phyloP scores from a whole-genome alignment of 2,797 vertebrate genomes.

The Salarias fasciatus region DNA sequence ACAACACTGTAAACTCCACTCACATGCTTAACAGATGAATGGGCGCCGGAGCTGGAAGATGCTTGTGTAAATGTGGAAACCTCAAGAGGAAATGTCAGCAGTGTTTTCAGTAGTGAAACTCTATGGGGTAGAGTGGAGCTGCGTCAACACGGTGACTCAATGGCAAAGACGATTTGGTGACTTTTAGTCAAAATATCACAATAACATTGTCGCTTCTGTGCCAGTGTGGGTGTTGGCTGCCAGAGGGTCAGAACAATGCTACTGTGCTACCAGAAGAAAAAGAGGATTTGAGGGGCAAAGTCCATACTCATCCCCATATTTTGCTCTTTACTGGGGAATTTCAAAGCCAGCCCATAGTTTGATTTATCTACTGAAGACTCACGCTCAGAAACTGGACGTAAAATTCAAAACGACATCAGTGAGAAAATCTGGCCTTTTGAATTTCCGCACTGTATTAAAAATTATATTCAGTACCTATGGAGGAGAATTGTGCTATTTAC shows the following conservation, averaged over 20 bases:
- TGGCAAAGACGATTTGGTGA: slow-evolving; percentile 12
- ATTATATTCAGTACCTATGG: no score
- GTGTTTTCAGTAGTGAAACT: slow-evolving; percentile 53
- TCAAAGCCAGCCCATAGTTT: slow-evolving; percentile 8
- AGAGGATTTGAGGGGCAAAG: slow-evolving; percentile 61
- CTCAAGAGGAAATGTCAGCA: slow-evolving; percentile 66
- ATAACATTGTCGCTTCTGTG: slow-evolving; percentile 8
- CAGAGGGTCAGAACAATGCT: slow-evolving; percentile 40
- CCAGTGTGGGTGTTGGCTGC: slow-evolving; percentile 18
- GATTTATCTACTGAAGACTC: no score
- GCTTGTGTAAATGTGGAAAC: slow-evolving; percentile 48
- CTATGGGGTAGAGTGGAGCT: slow-evolving; percentile 30
- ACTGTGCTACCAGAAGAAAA: slow-evolving; percentile 46
- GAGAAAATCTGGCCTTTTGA: no score
- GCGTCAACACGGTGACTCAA: slow-evolving; percentile 34
- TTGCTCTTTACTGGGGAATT: slow-evolving; percentile 23
- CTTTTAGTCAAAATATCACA: slow-evolving; percentile 2
- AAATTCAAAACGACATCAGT: no score
- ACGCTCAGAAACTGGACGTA: no score
- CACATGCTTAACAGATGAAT: slow-evolving; percentile 1
- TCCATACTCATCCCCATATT: slow-evolving; percentile 40
- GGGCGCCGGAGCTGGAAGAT: neutral
- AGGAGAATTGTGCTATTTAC: no score
- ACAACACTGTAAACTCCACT: slow-evolving; percentile 15
- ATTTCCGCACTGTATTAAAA: no score